These are phyloP conservation scores for Lampris incognitus DNA, from an alignment of 2,113 vertebrate genomes.

Conservation along the genomic window DNA sequence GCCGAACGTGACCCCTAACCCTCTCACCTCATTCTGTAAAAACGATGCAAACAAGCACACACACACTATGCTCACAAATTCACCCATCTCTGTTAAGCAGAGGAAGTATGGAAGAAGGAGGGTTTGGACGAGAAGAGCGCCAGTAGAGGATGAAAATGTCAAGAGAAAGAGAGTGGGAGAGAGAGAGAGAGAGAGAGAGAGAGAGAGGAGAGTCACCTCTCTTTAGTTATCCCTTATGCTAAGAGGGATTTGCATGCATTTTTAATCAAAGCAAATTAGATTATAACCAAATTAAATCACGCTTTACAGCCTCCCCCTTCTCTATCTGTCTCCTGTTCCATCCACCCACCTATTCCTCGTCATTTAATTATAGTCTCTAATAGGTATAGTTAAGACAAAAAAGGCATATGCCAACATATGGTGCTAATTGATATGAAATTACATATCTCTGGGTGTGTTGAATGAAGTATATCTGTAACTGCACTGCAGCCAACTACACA, in stretches of 20 bases:
- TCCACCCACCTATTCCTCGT: conserved; percentile 79
- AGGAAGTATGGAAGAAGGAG: conserved; percentile 54
- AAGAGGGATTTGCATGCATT: conserved; percentile 87
- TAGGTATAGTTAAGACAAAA: conserved; percentile 67
- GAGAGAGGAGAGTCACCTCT: conserved; percentile 74
- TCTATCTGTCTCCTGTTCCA: conserved; percentile 75
- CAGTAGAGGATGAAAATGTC: conserved; percentile 16
- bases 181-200: conserved; percentile 40
- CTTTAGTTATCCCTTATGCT: conserved; percentile 81
- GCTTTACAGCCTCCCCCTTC: conserved; percentile 80
- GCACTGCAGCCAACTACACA: not conserved
- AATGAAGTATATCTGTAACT: conserved; percentile 7
- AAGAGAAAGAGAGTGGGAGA: conserved; percentile 28
- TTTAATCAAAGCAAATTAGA: conserved; percentile 89
- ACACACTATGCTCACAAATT: conserved; percentile 41
- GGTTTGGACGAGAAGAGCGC: conserved; percentile 36
- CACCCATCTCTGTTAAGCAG: conserved; percentile 64
- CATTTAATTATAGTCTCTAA: conserved; percentile 81
- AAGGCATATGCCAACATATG: conserved; percentile 29
- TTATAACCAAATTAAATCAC: conserved; percentile 86
- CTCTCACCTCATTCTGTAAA: conserved; percentile 42
- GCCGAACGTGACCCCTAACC: conserved; percentile 60
- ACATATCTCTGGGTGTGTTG: conserved; percentile 1
- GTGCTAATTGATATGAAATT: conserved; percentile 43
- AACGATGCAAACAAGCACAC: conserved; percentile 10